A percentile compares a stretch with the other conserved stretches of the same genome.
Evolutionary conservation across 64 coral and sea anemone species (phyloP).

Genomic region (Montipora efflorescens): DNA sequence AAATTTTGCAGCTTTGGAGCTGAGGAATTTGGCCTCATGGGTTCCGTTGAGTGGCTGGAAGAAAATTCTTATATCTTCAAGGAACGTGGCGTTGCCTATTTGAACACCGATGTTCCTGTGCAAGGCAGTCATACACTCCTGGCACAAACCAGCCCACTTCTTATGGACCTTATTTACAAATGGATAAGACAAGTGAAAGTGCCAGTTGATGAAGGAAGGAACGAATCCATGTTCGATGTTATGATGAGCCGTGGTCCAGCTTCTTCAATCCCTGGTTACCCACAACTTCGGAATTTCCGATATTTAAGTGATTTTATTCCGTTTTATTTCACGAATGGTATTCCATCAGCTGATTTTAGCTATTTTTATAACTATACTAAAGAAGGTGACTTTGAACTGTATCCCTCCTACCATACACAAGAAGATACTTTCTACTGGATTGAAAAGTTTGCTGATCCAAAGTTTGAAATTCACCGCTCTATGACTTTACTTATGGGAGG

Average conservation of each 20-base stretch:
- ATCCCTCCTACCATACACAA: conserved; percentile 68
- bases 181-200: conserved; percentile 35
- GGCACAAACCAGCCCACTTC: conserved; percentile 41
- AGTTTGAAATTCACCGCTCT: conserved; percentile 52
- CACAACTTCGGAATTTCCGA: neutral
- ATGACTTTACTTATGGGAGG: conserved; percentile 65
- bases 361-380: conserved; percentile 43
- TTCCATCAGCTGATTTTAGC: conserved; percentile 75
- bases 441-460: conserved; percentile 60
- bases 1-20: conserved; percentile 75
- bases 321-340: conserved; percentile 30
- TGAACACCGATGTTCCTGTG: conserved; percentile 75
- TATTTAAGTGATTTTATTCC: conserved; percentile 48
- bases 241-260: conserved; percentile 51
- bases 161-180: conserved; percentile 49
- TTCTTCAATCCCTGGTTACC: conserved; percentile 3
- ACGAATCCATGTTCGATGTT: conserved; percentile 37
- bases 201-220: conserved; percentile 6
- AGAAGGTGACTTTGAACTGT: neutral
- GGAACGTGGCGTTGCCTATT: conserved; percentile 52
- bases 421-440: conserved; percentile 73
- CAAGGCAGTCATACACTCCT: conserved; percentile 38
- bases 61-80: conserved; percentile 50
- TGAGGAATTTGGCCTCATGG: conserved; percentile 63
- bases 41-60: conserved; percentile 61